A percentile compares a stretch with the other conserved stretches of the same genome.
Evolutionary conservation across 2,797 vertebrate genomes (phyloP).

Genomic region (Bradypodion pumilum): DNA sequence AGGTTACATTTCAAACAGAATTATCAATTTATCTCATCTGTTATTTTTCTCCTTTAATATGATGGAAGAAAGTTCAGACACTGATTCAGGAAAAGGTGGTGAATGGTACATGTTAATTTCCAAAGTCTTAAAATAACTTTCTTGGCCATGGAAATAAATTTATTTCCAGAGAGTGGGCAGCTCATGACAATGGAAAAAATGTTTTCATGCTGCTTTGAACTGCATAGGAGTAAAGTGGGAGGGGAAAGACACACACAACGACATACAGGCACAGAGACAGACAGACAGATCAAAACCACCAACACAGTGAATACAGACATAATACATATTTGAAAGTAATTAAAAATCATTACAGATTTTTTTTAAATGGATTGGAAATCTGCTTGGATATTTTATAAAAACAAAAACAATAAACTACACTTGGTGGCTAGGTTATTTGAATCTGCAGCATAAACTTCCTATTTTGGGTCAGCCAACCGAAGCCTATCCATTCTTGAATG

Average conservation of each 20-base stretch:
- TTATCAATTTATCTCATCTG: not conserved
- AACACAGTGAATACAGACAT: slow-evolving; percentile 16
- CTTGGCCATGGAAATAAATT: slow-evolving; percentile 42
- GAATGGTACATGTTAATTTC: slow-evolving; percentile 29
- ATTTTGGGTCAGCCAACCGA: not conserved
- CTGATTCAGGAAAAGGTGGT: slow-evolving; percentile 14
- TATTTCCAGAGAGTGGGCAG: slow-evolving; percentile 6
- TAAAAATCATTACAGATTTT: slow-evolving; percentile 27
- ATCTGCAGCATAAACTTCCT: not conserved
- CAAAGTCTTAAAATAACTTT: slow-evolving; percentile 28
- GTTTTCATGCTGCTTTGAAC: not conserved
- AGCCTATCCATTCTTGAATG: not conserved
- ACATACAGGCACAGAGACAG: too few relatives aligned
- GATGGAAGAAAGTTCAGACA: not conserved
- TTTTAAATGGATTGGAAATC: not conserved
- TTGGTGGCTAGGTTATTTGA: not conserved
- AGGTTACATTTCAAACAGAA: slow-evolving; percentile 1
- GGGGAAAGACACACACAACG: too few relatives aligned
- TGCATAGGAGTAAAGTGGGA: slow-evolving; percentile 17
- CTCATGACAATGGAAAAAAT: slow-evolving; percentile 6
- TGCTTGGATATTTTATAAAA: not conserved
- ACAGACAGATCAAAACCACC: not conserved
- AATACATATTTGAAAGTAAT: slow-evolving; percentile 36
- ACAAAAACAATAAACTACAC: too few relatives aligned
- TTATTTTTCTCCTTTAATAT: slow-evolving; percentile 37